Percentiles rank a stretch among this genome's conserved stretches.
These are phyloP conservation scores for Cosmopolites sordidus DNA, from an alignment of 2,888 invertebrate genomes.

Conservation along the genomic window DNA sequence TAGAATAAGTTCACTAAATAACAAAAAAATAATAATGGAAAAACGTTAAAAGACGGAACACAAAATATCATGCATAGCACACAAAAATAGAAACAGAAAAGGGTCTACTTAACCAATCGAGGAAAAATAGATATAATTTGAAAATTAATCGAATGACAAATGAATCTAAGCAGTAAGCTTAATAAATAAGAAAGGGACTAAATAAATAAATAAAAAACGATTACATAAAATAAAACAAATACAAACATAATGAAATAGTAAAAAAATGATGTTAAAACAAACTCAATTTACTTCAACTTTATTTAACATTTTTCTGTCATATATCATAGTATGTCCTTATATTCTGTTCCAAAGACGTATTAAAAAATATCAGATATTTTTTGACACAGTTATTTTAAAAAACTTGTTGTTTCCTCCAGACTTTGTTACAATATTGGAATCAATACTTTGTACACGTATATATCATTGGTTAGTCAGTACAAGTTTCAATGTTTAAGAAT, in stretches of 20 bases:
- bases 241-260: conserved; percentile 26
- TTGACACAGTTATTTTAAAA: no score
- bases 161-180: conserved; percentile 46
- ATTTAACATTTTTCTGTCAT: conserved; percentile 1
- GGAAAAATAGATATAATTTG: conserved; percentile 13
- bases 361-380: neutral
- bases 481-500: no score
- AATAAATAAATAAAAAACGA: conserved; percentile 11
- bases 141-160: conserved; percentile 26
- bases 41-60: conserved; percentile 23
- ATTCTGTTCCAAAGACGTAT: no score
- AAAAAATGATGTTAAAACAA: conserved; percentile 13
- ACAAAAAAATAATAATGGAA: conserved; percentile 19
- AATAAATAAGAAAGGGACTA: conserved; percentile 30
- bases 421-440: no score
- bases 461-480: no score
- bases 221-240: conserved; percentile 25
- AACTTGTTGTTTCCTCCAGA: no score
- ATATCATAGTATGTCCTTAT: no score
- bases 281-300: neutral
- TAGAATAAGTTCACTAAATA: conserved; percentile 7
- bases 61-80: conserved; percentile 27
- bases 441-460: no score
- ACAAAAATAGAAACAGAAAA: conserved; percentile 28
- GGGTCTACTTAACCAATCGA: conserved; percentile 31